Base-by-base conservation (phyloP, 2,888 invertebrate genomes). In the Aphidius colemani region DNA sequence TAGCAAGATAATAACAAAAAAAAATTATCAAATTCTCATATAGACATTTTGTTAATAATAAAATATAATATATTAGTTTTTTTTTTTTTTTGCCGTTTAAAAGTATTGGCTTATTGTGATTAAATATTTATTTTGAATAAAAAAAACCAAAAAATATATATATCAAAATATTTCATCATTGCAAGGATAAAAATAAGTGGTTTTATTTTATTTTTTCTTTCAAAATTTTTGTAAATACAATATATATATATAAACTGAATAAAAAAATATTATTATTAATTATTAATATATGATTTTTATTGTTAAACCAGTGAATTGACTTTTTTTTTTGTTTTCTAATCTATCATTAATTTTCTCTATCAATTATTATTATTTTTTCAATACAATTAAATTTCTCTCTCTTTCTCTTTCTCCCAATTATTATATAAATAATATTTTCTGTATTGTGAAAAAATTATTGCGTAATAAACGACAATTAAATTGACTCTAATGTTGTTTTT, bases 171-270 rank as follows among this genome's bases (percentile, higher is more conserved):
- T 13, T 13, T 18, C 11, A 50, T 18, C 13, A 13, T 13, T 2
- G 13, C 13, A 50, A 18, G 9, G 50, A n/a, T 11, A 46, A 50
- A 13, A 49, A 18, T 13, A 49, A 18, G 13, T 50, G 50, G 18
- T 30, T 30, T 13, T 5, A 30, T 30, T 30, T 30, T 30, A 30
- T 30, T 30, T 30, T 30, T 30, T 30, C 4, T 30, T 64, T 64
- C 44, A 68, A 51, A 59, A 57, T 48, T 59, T 59, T 57, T 60
- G 59, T 59, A 64, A 63, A 48, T 59, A 57, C 60, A 61, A 56
- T 48, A 40, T 53, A 30, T 30, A 48, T 53, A 60, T 30, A 62
- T 48, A 62, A 50, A 57, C 13, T 11, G 39, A 39, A 57, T 39
- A 30, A 46, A 57, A n/a, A 7, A n/a, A 57, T 46, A 57, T 57